Evolutionary conservation across 92 coral and sea anemone species (phyloP).

Genomic region (Phenganax subtilis): DNA sequence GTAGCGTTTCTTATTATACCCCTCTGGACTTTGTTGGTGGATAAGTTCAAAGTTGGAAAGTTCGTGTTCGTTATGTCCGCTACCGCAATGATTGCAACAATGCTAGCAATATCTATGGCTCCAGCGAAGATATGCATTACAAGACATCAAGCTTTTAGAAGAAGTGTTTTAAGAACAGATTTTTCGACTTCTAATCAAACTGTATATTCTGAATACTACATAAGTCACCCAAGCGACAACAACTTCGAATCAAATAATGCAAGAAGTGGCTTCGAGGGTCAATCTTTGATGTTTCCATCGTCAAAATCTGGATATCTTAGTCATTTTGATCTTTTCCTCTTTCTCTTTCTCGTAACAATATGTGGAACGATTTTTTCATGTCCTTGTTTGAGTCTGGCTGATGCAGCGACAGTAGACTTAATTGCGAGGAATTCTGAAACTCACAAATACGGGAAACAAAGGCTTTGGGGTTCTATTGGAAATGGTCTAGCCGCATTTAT

Average conservation of each 20-base stretch:
- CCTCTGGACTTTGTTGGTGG: slow-evolving; percentile 89
- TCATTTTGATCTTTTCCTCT: slow-evolving; percentile 60
- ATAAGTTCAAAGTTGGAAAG: slow-evolving; percentile 71
- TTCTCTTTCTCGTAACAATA: slow-evolving; percentile 67
- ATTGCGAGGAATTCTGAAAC: slow-evolving; percentile 63
- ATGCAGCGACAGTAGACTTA: slow-evolving; percentile 78
- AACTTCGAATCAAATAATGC: slow-evolving; percentile 11
- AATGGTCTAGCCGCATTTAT: slow-evolving; percentile 93
- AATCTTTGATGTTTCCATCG: neutral
- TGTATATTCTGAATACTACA: neutral
- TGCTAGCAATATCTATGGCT: slow-evolving; percentile 64
- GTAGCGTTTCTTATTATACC: slow-evolving; percentile 84
- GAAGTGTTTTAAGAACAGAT: neutral
- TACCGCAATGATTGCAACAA: slow-evolving; percentile 73
- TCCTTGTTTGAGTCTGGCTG: slow-evolving; percentile 86
- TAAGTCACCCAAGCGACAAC: neutral
- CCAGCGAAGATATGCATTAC: slow-evolving; percentile 62
- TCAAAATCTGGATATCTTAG: slow-evolving; percentile 9
- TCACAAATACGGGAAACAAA: slow-evolving; percentile 78
- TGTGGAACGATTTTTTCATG: slow-evolving; percentile 81
- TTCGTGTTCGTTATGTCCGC: slow-evolving; percentile 73
- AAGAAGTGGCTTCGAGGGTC: slow-evolving; percentile 4
- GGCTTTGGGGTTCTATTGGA: slow-evolving; percentile 95
- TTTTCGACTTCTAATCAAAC: neutral
- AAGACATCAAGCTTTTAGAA: neutral